Evolutionary conservation across 2,113 vertebrate species (phyloP), one percentile per base, ranked within the genome.

Genomic region (Sebastes schlegelii): DNA sequence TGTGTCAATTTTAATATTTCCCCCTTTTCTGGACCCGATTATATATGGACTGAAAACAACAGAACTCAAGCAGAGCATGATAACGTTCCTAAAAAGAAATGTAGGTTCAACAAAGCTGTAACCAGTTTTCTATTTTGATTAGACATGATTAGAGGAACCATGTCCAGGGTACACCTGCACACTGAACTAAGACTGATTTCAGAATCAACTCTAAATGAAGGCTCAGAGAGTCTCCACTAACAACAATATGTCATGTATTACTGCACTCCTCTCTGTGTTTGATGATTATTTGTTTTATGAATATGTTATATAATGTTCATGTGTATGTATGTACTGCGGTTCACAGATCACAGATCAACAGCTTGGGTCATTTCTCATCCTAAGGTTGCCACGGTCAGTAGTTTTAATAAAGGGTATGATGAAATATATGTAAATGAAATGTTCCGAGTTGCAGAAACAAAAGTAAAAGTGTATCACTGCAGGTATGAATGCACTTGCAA

Each of bases 1-100:
- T n/a, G n/a, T n/a, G n/a, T n/a, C n/a, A n/a, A n/a, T n/a, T n/a
- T n/a, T n/a, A n/a, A n/a, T n/a, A n/a, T n/a, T n/a, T n/a, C n/a
- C n/a, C n/a, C n/a, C n/a, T n/a, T n/a, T n/a, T n/a, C n/a, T n/a
- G n/a, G n/a, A n/a, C n/a, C n/a, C n/a, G n/a, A n/a, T n/a, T n/a
- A n/a, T n/a, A n/a, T n/a, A n/a, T n/a, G n/a, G n/a, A n/a, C n/a
- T n/a, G n/a, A n/a, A n/a, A n/a, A 87, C 65, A 6, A 88, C 51
- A 75, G 91, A 94, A 77, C 91, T 95, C 6, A 82, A 73, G 21
- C 8, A 80, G 16, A 70, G 58, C 19, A 81, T 92, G 1, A 26
- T 6, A 17, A 14, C 51, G 5, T 68, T 92, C 2, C 60, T 91
- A 11, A 86, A 55, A 67, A 85, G 54, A 85, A 86, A 79, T 40